A percentile compares a stretch with the other conserved stretches of the same genome.
Conservation (phyloP, 2,113 vertebrate genomes). For the Centrocercus urophasianus region DNA sequence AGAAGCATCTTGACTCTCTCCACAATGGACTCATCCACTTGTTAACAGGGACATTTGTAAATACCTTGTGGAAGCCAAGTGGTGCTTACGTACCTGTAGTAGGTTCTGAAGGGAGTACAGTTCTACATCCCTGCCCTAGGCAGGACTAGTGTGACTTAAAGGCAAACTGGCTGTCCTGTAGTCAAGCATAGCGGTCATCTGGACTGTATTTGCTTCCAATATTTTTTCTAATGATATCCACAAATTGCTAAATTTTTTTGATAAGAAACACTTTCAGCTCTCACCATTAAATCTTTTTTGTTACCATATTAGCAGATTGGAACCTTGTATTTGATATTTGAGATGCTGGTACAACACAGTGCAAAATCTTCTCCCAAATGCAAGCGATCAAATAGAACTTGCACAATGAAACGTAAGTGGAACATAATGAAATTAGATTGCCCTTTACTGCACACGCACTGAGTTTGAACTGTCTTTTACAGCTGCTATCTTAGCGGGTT, state of each 20-base stretch:
- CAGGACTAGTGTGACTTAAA: not conserved
- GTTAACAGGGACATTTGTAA: conserved; percentile 80
- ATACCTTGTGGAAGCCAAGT: conserved; percentile 60
- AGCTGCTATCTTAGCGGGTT: conserved; percentile 39
- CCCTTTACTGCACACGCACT: not conserved
- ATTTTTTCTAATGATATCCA: not conserved
- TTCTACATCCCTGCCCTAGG: not conserved
- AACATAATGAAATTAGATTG: not conserved
- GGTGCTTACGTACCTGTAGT: conserved; percentile 24
- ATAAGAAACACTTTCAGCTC: not conserved
- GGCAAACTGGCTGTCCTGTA: not conserved
- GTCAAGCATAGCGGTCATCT: not conserved
- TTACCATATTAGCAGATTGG: not conserved
- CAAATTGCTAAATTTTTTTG: not conserved
- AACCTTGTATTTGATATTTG: conserved; percentile 21
- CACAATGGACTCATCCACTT: conserved; percentile 89
- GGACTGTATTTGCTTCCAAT: not conserved
- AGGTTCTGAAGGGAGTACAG: conserved; percentile 27
- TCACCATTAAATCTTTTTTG: not conserved
- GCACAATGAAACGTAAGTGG: not conserved
- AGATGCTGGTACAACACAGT: not conserved
- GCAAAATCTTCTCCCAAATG: not conserved
- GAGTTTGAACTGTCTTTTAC: conserved; percentile 45
- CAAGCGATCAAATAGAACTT: not conserved
- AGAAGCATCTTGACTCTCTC: conserved; percentile 96